These are phyloP conservation scores for Coptotermes formosanus DNA, from an alignment of 1,140 invertebrate species.

Conservation along the genomic window DNA sequence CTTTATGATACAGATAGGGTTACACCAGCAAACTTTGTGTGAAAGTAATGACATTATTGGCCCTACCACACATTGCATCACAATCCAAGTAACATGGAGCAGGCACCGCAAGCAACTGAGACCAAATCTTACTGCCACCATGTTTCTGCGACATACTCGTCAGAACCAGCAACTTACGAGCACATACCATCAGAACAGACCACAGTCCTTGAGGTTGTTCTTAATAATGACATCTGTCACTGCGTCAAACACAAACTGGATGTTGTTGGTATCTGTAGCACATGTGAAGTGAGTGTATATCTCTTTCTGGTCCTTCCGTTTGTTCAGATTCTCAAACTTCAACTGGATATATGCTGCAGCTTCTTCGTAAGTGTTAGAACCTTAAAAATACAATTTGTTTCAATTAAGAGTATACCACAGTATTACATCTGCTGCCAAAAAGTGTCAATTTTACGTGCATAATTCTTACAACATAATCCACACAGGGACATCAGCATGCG, in stretches of 20 bases:
- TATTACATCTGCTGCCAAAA: too few species aligned
- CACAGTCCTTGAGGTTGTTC: conserved; percentile 91
- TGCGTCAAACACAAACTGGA: conserved; percentile 89
- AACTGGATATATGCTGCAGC: conserved; percentile 84
- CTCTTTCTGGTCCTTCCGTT: conserved; percentile 82
- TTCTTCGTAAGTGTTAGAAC: conserved; percentile 82
- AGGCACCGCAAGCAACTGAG: not conserved
- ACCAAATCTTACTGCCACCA: not conserved
- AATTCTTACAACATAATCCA: too few species aligned
- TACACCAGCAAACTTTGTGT: too few species aligned
- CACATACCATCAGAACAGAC: conserved; percentile 60
- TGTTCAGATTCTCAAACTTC: conserved; percentile 87
- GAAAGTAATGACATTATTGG: too few species aligned
- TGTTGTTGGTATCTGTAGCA: conserved; percentile 89
- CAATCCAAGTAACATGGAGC: not conserved
- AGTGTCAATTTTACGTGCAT: not conserved
- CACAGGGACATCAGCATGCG: too few species aligned
- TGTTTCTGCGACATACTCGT: not conserved
- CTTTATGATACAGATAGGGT: too few species aligned
- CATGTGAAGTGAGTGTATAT: conserved; percentile 92
- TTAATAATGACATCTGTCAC: conserved; percentile 93
- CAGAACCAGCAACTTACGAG: conserved; percentile 1
- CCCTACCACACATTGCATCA: too few species aligned
- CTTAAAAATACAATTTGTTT: conserved; percentile 49
- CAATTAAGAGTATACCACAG: too few species aligned